phyloP scores from a whole-genome alignment of 2,888 invertebrate genomes.

The Mimumesa dahlbomi region DNA sequence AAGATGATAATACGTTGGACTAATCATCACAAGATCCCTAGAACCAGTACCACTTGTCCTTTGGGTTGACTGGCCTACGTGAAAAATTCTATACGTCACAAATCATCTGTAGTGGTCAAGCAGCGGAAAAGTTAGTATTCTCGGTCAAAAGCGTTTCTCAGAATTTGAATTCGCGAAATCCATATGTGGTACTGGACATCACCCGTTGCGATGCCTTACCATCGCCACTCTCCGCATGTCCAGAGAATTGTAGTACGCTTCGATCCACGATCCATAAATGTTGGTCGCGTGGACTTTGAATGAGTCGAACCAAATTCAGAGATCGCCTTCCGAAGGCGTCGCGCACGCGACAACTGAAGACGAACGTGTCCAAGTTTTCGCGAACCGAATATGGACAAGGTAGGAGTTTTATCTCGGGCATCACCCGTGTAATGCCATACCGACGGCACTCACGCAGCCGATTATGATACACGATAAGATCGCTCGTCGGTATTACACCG shows the following conservation, averaged over 20 bases:
- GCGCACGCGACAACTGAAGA: conserved; percentile 37
- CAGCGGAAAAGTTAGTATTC: conserved; percentile 54
- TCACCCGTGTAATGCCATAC: conserved; percentile 56
- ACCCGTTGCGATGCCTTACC: conserved; percentile 66
- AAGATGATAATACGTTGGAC: conserved; percentile 59
- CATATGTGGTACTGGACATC: conserved; percentile 58
- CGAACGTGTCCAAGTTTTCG: conserved; percentile 33
- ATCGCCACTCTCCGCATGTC: conserved; percentile 63
- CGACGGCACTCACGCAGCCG: conserved; percentile 49
- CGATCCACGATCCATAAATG: conserved; percentile 63
- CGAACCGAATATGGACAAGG: conserved; percentile 19
- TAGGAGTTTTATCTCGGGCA: conserved; percentile 41
- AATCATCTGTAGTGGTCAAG: conserved; percentile 42
- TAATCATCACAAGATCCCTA: conserved; percentile 53
- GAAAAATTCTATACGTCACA: conserved; percentile 59
- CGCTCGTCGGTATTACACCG: conserved; percentile 23
- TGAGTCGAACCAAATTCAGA: conserved; percentile 56
- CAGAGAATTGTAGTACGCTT: conserved; percentile 63
- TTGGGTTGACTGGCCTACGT: conserved; percentile 58
- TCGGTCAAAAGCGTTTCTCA: conserved; percentile 44
- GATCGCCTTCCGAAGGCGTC: conserved; percentile 50
- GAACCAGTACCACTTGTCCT: conserved; percentile 62
- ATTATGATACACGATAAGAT: conserved; percentile 40
- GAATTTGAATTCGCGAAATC: conserved; percentile 56
- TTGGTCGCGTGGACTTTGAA: conserved; percentile 53